Evolutionary conservation across 2,113 vertebrate species (phyloP).

Genomic region (Nibea coibor): DNA sequence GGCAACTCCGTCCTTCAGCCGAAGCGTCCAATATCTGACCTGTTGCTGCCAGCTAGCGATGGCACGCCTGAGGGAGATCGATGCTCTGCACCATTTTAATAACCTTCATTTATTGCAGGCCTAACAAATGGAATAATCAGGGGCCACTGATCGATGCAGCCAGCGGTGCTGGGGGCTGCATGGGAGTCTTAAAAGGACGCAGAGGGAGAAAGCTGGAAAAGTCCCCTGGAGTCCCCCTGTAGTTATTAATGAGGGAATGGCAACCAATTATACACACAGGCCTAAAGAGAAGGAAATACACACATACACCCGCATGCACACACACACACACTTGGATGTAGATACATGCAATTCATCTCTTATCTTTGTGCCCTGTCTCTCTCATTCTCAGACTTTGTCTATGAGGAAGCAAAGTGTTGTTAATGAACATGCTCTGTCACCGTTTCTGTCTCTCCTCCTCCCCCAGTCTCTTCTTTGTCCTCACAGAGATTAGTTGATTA

Average conservation of each 20-base stretch:
- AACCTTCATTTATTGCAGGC: slow-evolving; percentile 65
- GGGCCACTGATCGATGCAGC: slow-evolving; percentile 60
- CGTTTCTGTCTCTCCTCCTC: no score
- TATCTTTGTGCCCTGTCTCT: neutral
- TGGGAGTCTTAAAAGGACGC: slow-evolving; percentile 15
- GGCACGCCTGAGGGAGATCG: slow-evolving; percentile 26
- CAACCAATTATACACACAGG: slow-evolving; percentile 51
- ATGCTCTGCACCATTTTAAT: slow-evolving; percentile 59
- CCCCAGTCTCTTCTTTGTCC: neutral
- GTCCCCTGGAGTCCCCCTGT: slow-evolving; percentile 46
- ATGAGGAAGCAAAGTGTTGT: no score
- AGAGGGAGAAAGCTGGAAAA: slow-evolving; percentile 31
- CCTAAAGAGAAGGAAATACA: neutral
- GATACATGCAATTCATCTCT: neutral
- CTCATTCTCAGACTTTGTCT: no score
- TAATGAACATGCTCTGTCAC: no score
- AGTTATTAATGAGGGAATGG: slow-evolving; percentile 61
- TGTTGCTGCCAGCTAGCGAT: slow-evolving; percentile 27
- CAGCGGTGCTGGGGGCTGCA: slow-evolving; percentile 13
- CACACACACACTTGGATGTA: neutral
- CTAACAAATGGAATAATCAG: slow-evolving; percentile 74
- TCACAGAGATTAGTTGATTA: slow-evolving; percentile 26
- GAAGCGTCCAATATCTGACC: slow-evolving; percentile 20
- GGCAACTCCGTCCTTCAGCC: neutral
- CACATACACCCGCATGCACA: neutral